Conservation (phyloP, 2,113 vertebrate species). For the Tragelaphus scriptus region DNA sequence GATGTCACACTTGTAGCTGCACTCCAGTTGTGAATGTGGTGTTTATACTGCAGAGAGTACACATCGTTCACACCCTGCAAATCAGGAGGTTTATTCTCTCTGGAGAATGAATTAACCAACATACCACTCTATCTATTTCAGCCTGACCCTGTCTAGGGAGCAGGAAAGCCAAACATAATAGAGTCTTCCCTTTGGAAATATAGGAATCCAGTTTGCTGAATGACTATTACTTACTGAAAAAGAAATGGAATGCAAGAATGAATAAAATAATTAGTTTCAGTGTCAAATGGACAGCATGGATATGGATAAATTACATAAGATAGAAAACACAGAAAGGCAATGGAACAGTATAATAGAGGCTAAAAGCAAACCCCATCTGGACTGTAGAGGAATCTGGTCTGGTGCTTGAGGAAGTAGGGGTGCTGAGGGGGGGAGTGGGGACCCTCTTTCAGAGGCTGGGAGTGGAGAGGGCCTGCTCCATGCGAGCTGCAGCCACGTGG, state of each 20-base stretch:
- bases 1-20: neutral
- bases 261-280: neutral
- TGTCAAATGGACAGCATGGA: neutral
- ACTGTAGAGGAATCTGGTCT: neutral
- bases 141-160: no score
- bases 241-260: neutral
- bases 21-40: neutral
- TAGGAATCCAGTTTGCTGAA: neutral
- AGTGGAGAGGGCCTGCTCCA: neutral
- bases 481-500: neutral
- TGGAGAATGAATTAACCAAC: neutral
- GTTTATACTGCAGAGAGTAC: neutral
- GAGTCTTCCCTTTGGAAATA: neutral
- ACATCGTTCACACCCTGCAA: fast-evolving
- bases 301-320: neutral
- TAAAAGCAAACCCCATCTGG: neutral
- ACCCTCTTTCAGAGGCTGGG: neutral
- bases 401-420: neutral
- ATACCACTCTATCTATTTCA: neutral
- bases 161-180: neutral
- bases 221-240: neutral
- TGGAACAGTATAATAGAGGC: neutral
- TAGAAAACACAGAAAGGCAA: neutral
- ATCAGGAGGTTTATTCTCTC: neutral
- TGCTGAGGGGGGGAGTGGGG: fast-evolving